These are phyloP conservation scores for Callosobruchus maculatus DNA, from an alignment of 2,888 invertebrate genomes.

Conservation along the genomic window DNA sequence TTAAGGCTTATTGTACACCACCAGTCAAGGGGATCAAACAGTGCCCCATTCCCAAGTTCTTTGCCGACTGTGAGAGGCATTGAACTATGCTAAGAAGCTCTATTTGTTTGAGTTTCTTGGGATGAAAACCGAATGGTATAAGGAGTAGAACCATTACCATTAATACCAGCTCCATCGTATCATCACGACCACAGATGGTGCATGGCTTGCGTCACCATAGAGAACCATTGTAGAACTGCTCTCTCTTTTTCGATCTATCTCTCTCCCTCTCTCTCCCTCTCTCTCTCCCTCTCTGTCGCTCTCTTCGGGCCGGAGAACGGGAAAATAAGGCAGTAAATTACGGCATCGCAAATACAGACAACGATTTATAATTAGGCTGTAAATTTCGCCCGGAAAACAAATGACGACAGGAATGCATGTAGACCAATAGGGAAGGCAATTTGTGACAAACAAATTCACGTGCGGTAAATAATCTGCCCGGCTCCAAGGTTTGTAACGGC, in stretches of 20 bases:
- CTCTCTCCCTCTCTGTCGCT: not conserved
- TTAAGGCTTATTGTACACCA: too few species aligned
- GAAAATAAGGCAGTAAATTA: constrained; percentile 34
- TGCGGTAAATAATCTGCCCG: constrained; percentile 32
- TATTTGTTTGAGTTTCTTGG: too few species aligned
- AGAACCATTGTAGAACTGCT: too few species aligned
- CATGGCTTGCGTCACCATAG: not conserved
- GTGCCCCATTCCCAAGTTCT: too few species aligned
- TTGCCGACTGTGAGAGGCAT: too few species aligned
- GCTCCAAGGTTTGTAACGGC: constrained; percentile 29
- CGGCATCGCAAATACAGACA: constrained; percentile 42
- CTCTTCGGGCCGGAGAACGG: not conserved
- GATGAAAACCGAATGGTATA: too few species aligned
- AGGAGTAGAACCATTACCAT: too few species aligned
- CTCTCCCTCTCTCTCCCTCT: too few species aligned
- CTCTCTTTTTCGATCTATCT: too few species aligned
- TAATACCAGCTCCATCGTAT: not conserved
- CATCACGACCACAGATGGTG: not conserved
- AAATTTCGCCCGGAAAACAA: constrained; percentile 46
- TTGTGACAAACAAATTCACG: constrained; percentile 47
- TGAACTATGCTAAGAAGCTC: too few species aligned
- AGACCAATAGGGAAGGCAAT: constrained; percentile 49
- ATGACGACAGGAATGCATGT: constrained; percentile 50
- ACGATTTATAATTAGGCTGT: constrained; percentile 48
- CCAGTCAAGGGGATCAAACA: too few species aligned